phyloP scores from a whole-genome alignment of 2,888 invertebrate genomes.

The Eupithecia tripunctaria region DNA sequence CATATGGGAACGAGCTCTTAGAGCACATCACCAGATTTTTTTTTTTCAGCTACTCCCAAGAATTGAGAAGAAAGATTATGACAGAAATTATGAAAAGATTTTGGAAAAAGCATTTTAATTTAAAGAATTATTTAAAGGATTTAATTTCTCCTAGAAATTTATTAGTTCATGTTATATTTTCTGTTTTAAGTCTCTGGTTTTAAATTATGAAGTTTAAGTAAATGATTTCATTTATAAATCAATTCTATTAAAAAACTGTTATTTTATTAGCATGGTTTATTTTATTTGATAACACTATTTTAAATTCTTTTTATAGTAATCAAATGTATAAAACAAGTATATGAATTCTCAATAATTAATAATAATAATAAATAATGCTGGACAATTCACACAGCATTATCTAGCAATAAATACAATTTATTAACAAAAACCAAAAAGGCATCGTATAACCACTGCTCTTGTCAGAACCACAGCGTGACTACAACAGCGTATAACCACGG shows the following conservation, averaged over 20 bases:
- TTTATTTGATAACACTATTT: too few relatives aligned
- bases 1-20: too few relatives aligned
- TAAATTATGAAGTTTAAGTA: neutral
- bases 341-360: too few relatives aligned
- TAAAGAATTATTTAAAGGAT: conserved; percentile 44
- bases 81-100: conserved; percentile 52
- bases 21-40: neutral
- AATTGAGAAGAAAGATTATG: conserved; percentile 38
- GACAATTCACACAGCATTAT: too few relatives aligned
- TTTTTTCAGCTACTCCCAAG: conserved; percentile 55
- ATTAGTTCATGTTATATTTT: conserved; percentile 56
- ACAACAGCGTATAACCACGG: conserved; percentile 9
- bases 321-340: too few relatives aligned
- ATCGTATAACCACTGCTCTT: conserved; percentile 35
- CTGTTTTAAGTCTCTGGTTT: conserved; percentile 48
- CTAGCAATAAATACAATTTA: too few relatives aligned
- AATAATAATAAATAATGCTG: too few relatives aligned
- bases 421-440: neutral
- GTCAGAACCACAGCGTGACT: conserved; percentile 35
- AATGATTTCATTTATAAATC: neutral
- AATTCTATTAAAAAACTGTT: neutral
- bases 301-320: too few relatives aligned
- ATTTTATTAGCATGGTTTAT: neutral
- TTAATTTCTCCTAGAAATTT: conserved; percentile 52
- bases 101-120: conserved; percentile 42